Percentiles rank a stretch among this genome's conserved stretches.
These are phyloP conservation scores for Petrocephalus microphthalmus DNA, from an alignment of 2,113 vertebrate species.

Conservation along the genomic window DNA sequence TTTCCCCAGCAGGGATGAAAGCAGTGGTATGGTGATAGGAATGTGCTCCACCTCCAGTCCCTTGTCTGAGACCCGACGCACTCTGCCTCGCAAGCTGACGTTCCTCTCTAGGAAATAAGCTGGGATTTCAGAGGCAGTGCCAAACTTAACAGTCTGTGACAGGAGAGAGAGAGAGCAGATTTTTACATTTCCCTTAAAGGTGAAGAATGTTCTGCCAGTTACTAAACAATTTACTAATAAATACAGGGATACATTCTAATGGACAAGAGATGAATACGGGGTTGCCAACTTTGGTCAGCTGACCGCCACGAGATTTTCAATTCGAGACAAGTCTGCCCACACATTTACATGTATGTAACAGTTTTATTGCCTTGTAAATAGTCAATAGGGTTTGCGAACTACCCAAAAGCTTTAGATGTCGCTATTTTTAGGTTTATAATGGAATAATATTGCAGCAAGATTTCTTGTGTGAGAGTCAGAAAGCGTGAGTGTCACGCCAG, in stretches of 20 bases:
- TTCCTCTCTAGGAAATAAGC: slow-evolving; percentile 74
- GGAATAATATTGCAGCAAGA: too few relatives aligned
- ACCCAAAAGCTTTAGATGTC: too few relatives aligned
- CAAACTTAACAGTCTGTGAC: slow-evolving; percentile 75
- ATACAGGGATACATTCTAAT: neutral
- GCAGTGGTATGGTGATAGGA: slow-evolving; percentile 74
- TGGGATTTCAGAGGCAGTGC: slow-evolving; percentile 73
- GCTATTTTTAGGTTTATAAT: too few relatives aligned
- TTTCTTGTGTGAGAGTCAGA: too few relatives aligned
- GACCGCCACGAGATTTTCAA: too few relatives aligned
- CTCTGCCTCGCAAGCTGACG: slow-evolving; percentile 76
- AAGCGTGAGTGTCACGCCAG: neutral
- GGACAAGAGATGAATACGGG: too few relatives aligned
- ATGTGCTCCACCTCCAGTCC: slow-evolving; percentile 83
- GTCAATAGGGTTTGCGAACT: too few relatives aligned
- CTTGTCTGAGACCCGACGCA: slow-evolving; percentile 64
- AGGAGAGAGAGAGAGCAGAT: slow-evolving; percentile 15
- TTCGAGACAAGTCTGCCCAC: too few relatives aligned
- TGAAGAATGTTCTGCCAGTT: neutral
- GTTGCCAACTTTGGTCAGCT: too few relatives aligned
- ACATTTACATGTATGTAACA: too few relatives aligned
- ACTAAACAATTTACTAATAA: neutral
- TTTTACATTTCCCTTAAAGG: neutral
- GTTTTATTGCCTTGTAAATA: too few relatives aligned
- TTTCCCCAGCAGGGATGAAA: slow-evolving; percentile 65